phyloP scores from a whole-genome alignment of 2,888 invertebrate species.

The Prosopocoilus inquinatus region DNA sequence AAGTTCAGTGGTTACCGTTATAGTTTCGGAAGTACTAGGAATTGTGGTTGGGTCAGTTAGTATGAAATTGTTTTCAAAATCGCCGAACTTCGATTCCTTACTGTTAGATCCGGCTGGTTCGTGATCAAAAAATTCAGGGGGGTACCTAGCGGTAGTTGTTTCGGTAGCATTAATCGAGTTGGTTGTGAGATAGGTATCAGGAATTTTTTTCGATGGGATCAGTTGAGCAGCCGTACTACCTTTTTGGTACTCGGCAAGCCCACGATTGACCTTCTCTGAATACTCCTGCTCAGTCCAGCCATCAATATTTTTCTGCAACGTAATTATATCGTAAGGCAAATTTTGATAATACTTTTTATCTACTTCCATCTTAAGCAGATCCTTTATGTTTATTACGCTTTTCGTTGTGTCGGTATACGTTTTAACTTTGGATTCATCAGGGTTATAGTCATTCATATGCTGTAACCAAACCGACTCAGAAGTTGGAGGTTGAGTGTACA shows the following conservation, averaged over 20 bases:
- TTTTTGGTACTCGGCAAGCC: constrained; percentile 9
- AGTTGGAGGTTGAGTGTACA: constrained; percentile 41
- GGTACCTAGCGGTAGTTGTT: constrained; percentile 22
- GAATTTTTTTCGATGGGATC: constrained; percentile 71
- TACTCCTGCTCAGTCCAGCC: constrained; percentile 81
- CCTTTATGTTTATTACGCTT: constrained; percentile 53
- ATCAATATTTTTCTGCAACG: constrained; percentile 79
- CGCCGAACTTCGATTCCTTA: constrained; percentile 33
- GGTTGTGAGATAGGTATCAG: constrained; percentile 72
- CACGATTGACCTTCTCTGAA: constrained; percentile 53
- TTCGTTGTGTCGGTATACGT: constrained; percentile 39
- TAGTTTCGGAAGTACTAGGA: constrained; percentile 15
- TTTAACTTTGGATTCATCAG: constrained; percentile 53
- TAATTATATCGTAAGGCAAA: constrained; percentile 62
- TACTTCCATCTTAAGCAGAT: constrained; percentile 46
- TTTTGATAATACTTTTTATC: constrained; percentile 25
- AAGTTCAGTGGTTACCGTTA: constrained; percentile 21
- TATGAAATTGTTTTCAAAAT: constrained; percentile 42
- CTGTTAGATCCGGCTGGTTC: constrained; percentile 38
- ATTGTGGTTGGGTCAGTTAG: constrained; percentile 26
- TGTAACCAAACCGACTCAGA: constrained; percentile 42
- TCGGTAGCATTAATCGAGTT: constrained; percentile 41
- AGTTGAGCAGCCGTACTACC: constrained; percentile 55
- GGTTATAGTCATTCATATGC: constrained; percentile 54
- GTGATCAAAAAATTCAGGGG: constrained; percentile 31